Percentiles rank a stretch among this genome's conserved stretches.
Conservation (phyloP, 92 coral and sea anemone genomes). For the Desmophyllum pertusum region DNA sequence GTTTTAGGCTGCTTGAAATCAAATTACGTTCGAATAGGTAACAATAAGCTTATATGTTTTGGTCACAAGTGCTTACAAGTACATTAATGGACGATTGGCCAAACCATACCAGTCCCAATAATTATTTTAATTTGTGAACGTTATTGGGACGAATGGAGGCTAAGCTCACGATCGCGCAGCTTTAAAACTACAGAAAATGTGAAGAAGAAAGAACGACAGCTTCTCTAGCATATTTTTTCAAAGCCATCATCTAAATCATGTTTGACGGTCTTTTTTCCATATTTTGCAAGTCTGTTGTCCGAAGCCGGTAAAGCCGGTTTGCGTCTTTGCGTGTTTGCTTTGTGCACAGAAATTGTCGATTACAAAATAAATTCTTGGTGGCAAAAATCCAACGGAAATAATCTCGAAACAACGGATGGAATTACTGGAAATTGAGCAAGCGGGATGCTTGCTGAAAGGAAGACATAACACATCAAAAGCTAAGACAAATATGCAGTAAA, state of each 20-base stretch:
- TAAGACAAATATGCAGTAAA: not conserved
- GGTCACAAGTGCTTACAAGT: constrained; percentile 10
- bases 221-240: not conserved
- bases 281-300: constrained; percentile 15
- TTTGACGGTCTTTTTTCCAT: not conserved
- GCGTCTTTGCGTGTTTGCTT: not conserved
- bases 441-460: not conserved
- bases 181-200: not conserved
- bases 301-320: constrained; percentile 55
- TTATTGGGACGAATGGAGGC: not conserved
- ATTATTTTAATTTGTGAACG: too few relatives aligned
- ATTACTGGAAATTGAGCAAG: not conserved
- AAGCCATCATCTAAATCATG: not conserved
- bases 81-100: not conserved
- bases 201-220: not conserved
- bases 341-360: not conserved
- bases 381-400: not conserved
- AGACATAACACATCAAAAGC: not conserved
- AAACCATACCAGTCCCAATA: too few relatives aligned
- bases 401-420: not conserved
- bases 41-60: not conserved
- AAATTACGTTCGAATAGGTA: not conserved
- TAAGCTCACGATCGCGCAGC: not conserved
- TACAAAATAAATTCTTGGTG: not conserved
- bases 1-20: not conserved